Conservation (phyloP, 2,888 invertebrate species). For the Torymus texanus region DNA sequence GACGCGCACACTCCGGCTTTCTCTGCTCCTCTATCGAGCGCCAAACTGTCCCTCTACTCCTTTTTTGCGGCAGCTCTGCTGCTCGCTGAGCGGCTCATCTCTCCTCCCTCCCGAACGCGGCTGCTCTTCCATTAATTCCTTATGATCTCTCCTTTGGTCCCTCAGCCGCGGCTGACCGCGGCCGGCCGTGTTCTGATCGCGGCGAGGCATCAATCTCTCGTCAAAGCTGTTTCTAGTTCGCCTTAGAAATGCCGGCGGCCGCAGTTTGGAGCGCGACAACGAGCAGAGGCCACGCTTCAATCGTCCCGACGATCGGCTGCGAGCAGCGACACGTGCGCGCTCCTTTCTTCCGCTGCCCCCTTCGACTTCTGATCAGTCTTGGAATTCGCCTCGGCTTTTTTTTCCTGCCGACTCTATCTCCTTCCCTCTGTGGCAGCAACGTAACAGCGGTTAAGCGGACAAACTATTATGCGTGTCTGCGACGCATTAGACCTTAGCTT, state of each 20-base stretch:
- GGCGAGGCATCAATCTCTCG: conserved; percentile 73
- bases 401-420: neutral
- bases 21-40: conserved; percentile 31
- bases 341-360: conserved; percentile 2
- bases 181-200: conserved; percentile 15
- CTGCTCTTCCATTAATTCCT: conserved; percentile 46
- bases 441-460: no score
- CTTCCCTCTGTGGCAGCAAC: no score
- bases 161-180: neutral
- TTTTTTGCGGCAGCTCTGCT: conserved; percentile 47
- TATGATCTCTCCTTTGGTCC: conserved; percentile 43
- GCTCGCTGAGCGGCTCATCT: conserved; percentile 42
- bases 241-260: conserved; percentile 69
- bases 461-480: no score
- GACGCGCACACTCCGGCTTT: conserved; percentile 55
- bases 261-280: neutral
- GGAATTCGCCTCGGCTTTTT: conserved; percentile 33
- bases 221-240: conserved; percentile 72
- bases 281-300: conserved; percentile 40
- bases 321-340: neutral
- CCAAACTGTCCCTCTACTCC: conserved; percentile 31
- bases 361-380: conserved; percentile 40
- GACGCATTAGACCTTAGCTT: no score
- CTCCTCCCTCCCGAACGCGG: conserved; percentile 43
- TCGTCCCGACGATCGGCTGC: conserved; percentile 26